Conservation (phyloP, 2,888 invertebrate species). For the Athetis lepigone region DNA sequence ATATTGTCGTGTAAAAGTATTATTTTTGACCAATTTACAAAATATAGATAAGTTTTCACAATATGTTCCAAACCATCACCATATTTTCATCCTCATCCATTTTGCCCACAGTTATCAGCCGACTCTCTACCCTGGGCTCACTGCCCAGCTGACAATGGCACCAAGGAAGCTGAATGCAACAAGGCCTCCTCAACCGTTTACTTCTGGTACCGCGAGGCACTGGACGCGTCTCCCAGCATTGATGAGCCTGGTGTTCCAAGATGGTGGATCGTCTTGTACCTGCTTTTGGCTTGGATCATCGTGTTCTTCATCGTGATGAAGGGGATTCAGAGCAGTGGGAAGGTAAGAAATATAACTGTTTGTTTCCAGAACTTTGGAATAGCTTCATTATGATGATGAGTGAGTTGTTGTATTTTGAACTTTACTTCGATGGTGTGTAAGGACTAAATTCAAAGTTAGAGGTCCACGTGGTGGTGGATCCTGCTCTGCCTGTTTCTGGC, state of each 20-base stretch:
- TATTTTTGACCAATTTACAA: too few relatives aligned
- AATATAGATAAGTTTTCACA: too few relatives aligned
- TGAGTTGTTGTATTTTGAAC: background rate
- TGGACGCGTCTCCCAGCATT: slow-evolving; percentile 96
- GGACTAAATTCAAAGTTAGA: too few relatives aligned
- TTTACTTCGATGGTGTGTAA: background rate
- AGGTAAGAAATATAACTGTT: slow-evolving; percentile 90
- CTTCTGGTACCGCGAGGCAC: slow-evolving; percentile 97
- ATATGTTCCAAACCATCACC: too few relatives aligned
- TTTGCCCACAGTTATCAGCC: slow-evolving; percentile 90
- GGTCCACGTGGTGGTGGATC: too few relatives aligned
- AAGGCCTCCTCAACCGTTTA: slow-evolving; percentile 97
- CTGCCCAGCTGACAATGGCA: slow-evolving; percentile 94
- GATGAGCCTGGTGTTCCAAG: slow-evolving; percentile 96
- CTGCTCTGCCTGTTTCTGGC: too few relatives aligned
- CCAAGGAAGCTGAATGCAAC: slow-evolving; percentile 93
- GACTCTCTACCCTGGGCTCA: slow-evolving; percentile 95
- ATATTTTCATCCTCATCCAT: too few relatives aligned
- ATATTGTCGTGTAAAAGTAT: too few relatives aligned
- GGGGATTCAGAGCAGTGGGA: slow-evolving; percentile 98
- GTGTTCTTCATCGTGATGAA: slow-evolving; percentile 99
- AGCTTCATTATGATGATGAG: too few relatives aligned
- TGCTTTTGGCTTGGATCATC: slow-evolving; percentile 96
- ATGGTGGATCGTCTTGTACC: slow-evolving; percentile 98
- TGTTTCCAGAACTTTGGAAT: too few relatives aligned